Evolutionary conservation across 2,888 invertebrate species (phyloP).

Genomic region (Antitype chi): DNA sequence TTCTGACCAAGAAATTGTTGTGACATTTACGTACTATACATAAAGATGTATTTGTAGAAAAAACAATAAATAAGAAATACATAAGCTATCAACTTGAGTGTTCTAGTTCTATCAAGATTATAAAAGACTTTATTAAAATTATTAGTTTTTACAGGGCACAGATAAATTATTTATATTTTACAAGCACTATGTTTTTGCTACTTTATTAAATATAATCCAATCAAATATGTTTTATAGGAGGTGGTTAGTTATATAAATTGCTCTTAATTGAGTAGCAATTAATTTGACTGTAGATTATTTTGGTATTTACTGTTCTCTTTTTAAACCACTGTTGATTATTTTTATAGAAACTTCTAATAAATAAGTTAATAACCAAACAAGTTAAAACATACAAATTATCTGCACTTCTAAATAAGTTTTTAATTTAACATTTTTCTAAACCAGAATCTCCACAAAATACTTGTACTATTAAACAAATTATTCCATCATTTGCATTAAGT

Average conservation of each 20-base stretch:
- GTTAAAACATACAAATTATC: background rate
- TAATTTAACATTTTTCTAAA: background rate
- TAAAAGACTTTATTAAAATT: background rate
- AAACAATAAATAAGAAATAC: background rate
- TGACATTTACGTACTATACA: no score
- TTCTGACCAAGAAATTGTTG: background rate
- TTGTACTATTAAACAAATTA: background rate
- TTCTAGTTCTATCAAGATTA: background rate
- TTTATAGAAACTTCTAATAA: background rate
- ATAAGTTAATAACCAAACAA: background rate
- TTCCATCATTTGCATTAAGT: conserved; percentile 6
- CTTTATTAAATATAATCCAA: background rate
- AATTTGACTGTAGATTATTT: background rate
- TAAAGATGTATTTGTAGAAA: background rate
- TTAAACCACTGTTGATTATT: background rate
- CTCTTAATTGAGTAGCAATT: background rate
- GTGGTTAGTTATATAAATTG: background rate
- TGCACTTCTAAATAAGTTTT: conserved; percentile 14
- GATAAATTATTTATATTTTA: background rate
- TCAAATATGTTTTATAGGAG: background rate
- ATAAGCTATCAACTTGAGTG: no score
- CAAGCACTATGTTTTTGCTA: background rate
- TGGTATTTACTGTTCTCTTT: background rate
- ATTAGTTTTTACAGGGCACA: background rate
- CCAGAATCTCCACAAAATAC: background rate